These are phyloP conservation scores for Cottoperca gobio DNA, from an alignment of 2,797 vertebrate genomes.

Conservation along the genomic window DNA sequence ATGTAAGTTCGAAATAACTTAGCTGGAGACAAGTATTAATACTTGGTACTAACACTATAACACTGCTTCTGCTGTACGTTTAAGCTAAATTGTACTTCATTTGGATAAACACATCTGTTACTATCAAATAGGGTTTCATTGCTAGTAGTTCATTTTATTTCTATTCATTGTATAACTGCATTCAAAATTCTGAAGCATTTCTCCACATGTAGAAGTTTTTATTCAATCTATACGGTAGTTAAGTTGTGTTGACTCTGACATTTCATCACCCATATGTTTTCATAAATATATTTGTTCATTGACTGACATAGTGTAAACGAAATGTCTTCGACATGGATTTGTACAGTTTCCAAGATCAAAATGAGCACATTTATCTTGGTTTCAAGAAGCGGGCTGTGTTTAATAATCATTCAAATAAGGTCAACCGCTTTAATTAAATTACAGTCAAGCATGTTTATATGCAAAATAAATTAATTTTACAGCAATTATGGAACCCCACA, in stretches of 20 bases:
- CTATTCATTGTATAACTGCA: not conserved
- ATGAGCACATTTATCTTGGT: constrained; percentile 7
- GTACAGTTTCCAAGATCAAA: constrained; percentile 30
- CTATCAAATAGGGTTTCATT: constrained; percentile 26
- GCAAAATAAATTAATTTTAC: constrained; percentile 36
- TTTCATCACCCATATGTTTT: constrained; percentile 31
- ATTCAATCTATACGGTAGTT: not conserved
- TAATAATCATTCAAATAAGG: constrained; percentile 23
- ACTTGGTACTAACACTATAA: not conserved
- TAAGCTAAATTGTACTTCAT: constrained; percentile 25
- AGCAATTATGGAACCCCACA: constrained; percentile 23
- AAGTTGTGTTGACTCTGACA: constrained; percentile 13
- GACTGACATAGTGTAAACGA: constrained; percentile 36
- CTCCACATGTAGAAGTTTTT: constrained; percentile 1
- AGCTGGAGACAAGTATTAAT: constrained; percentile 15
- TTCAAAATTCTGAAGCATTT: constrained; percentile 6
- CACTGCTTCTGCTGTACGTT: constrained; percentile 28
- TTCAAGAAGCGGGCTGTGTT: constrained; percentile 11
- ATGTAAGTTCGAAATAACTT: constrained; percentile 35
- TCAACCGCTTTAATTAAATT: constrained; percentile 33
- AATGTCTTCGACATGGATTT: constrained; percentile 19
- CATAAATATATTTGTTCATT: constrained; percentile 33
- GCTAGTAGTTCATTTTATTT: constrained; percentile 15
- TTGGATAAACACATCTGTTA: constrained; percentile 20
- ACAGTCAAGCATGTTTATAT: constrained; percentile 31